Evolutionary conservation across 2,113 vertebrate species (phyloP).

Genomic region (Macrotis lagotis): DNA sequence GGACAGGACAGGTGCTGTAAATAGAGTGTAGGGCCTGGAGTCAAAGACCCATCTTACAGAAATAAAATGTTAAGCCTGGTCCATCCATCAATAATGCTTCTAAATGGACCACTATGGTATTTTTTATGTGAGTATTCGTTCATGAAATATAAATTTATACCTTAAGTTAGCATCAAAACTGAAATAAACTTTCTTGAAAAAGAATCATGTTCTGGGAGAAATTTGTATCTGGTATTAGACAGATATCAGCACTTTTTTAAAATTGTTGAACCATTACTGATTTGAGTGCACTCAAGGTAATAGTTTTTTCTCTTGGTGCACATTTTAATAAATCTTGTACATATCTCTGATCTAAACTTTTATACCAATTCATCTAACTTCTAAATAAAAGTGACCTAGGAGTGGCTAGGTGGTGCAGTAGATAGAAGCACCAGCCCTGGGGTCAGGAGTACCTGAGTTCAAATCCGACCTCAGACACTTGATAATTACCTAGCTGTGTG

Average conservation of each 20-base stretch:
- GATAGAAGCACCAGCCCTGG: no score
- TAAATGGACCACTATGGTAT: neutral
- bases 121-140: neutral
- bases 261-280: neutral
- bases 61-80: neutral
- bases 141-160: neutral
- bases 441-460: no score
- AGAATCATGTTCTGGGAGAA: neutral
- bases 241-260: neutral
- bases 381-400: no score
- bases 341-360: neutral
- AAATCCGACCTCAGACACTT: no score
- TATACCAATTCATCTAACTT: no score
- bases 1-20: no score
- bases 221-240: neutral
- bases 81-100: neutral
- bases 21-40: no score
- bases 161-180: neutral
- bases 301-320: neutral
- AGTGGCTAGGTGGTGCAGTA: no score
- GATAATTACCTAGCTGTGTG: no score
- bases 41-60: no score
- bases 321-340: neutral
- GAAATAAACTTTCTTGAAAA: neutral
- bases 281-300: neutral